A percentile compares a stretch with the other conserved stretches of the same genome.
These are phyloP conservation scores for Drosophila pseudotalamancana DNA, from an alignment of 2,888 invertebrate genomes.

Conservation along the genomic window DNA sequence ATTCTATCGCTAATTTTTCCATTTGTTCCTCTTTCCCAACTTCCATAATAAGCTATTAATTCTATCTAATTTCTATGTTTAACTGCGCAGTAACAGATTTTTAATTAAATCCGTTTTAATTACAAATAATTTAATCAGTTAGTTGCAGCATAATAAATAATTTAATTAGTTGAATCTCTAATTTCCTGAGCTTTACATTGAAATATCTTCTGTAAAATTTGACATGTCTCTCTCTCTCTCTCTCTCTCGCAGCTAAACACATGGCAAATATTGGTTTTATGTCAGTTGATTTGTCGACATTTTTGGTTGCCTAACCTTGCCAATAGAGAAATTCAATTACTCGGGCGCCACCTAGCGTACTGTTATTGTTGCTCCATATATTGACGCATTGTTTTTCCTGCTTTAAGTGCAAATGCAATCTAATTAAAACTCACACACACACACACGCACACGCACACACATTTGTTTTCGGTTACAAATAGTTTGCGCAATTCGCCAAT, in stretches of 20 bases:
- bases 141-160: too few species aligned
- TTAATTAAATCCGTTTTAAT: too few species aligned
- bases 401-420: conserved; percentile 59
- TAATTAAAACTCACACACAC: conserved; percentile 55
- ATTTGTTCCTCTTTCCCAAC: background rate
- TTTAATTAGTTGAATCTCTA: too few species aligned
- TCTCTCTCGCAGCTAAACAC: background rate
- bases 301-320: conserved; percentile 38
- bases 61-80: too few species aligned
- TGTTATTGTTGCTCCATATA: conserved; percentile 17
- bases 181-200: background rate
- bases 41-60: too few species aligned
- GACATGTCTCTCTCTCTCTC: too few species aligned
- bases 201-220: background rate
- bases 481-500: conserved; percentile 36
- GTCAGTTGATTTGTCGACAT: conserved; percentile 11
- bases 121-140: background rate
- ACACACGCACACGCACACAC: conserved; percentile 8
- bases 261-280: background rate
- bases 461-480: conserved; percentile 29
- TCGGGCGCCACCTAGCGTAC: conserved; percentile 23
- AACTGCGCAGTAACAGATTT: too few species aligned
- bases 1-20: background rate
- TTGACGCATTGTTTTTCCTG: conserved; percentile 49
- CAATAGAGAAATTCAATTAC: conserved; percentile 52